phyloP scores from a whole-genome alignment of 2,888 invertebrate genomes.

The Hirtodrosophila cameraria region DNA sequence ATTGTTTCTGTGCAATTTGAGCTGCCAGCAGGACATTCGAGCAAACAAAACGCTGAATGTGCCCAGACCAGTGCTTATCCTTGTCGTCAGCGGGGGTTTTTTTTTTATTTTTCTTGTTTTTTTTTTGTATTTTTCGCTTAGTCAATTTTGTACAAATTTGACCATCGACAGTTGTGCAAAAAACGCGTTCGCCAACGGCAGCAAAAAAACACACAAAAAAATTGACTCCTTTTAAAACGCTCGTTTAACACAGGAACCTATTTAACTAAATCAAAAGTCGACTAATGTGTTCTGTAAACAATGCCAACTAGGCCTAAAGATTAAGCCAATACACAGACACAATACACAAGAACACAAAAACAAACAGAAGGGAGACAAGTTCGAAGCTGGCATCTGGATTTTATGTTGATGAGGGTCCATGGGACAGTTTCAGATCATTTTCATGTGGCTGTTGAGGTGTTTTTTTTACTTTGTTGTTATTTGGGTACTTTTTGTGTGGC shows the following conservation, averaged over 20 bases:
- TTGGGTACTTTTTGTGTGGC: constrained; percentile 3
- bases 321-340: constrained; percentile 38
- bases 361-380: constrained; percentile 8
- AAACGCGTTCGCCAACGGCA: constrained; percentile 72
- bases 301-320: constrained; percentile 58
- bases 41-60: constrained; percentile 46
- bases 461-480: too few species aligned
- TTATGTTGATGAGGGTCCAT: constrained; percentile 65
- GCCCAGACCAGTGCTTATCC: neutral
- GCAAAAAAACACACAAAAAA: constrained; percentile 37
- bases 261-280: constrained; percentile 48
- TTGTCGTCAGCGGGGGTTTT: constrained; percentile 6
- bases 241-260: constrained; percentile 25
- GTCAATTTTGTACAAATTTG: constrained; percentile 66
- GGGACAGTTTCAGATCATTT: constrained; percentile 31
- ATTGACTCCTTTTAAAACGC: constrained; percentile 7
- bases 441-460: constrained; percentile 13
- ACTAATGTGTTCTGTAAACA: constrained; percentile 69
- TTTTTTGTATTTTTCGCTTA: constrained; percentile 35
- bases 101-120: constrained; percentile 1
- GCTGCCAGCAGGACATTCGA: constrained; percentile 65
- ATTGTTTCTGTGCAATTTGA: constrained; percentile 73
- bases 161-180: constrained; percentile 64
- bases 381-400: constrained; percentile 45
- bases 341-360: constrained; percentile 7